Evolutionary conservation across 1,140 invertebrate genomes (phyloP).

Genomic region (Drosophila watanabei): DNA sequence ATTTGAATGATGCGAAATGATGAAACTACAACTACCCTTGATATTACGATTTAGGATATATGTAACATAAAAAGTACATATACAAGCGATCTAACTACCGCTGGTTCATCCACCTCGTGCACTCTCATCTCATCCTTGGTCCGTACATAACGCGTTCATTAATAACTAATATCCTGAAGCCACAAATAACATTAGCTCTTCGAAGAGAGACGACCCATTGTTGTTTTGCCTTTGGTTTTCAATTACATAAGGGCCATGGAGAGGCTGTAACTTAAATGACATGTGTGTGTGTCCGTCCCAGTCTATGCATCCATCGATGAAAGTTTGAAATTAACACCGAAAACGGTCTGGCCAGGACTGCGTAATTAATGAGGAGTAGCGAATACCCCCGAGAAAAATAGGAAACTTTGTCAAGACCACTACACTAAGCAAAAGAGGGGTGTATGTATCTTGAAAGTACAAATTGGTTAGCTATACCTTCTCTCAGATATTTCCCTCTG

Average conservation of each 20-base stretch:
- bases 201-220: slow-evolving; percentile 42
- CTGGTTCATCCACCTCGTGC: slow-evolving; percentile 11
- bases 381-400: slow-evolving; percentile 58
- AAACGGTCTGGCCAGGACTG: slow-evolving; percentile 52
- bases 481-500: slow-evolving; percentile 13
- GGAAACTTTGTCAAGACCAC: slow-evolving; percentile 62
- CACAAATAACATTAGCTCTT: slow-evolving; percentile 74
- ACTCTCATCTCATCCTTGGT: slow-evolving; percentile 41
- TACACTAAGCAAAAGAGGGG: slow-evolving; percentile 15
- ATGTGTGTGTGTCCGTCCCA: slow-evolving; percentile 39
- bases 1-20: neutral
- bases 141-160: slow-evolving; percentile 66
- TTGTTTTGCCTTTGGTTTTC: slow-evolving; percentile 78
- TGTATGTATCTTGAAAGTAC: neutral
- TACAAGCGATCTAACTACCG: slow-evolving; percentile 9
- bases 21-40: slow-evolving; percentile 39
- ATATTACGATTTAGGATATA: slow-evolving; percentile 35
- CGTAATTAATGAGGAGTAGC: slow-evolving; percentile 81
- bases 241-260: slow-evolving; percentile 67
- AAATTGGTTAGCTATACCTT: neutral
- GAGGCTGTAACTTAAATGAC: slow-evolving; percentile 41
- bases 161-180: slow-evolving; percentile 81
- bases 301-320: slow-evolving; percentile 65
- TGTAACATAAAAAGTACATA: slow-evolving; percentile 23
- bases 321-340: slow-evolving; percentile 83